phyloP scores from a whole-genome alignment of 1,140 invertebrate genomes.

The Drosophila asahinai region DNA sequence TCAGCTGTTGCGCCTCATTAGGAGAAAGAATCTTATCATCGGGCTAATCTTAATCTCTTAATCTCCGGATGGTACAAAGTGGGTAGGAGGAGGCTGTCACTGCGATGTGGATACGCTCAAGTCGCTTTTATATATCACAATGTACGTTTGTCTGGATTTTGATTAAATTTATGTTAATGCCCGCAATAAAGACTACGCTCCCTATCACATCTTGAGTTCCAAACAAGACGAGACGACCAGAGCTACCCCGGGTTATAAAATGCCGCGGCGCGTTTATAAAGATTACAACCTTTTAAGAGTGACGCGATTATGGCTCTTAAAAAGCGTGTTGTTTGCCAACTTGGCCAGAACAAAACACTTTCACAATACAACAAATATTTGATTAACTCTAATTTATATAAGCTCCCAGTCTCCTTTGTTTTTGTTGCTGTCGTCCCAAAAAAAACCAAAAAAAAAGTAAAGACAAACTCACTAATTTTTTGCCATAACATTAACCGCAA shows the following conservation, averaged over 20 bases:
- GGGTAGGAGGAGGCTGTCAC: not conserved
- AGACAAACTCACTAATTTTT: slow-evolving; percentile 60
- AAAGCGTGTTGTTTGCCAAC: slow-evolving; percentile 47
- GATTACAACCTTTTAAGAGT: slow-evolving; percentile 45
- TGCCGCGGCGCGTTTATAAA: slow-evolving; percentile 48
- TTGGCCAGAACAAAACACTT: slow-evolving; percentile 41
- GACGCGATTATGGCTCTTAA: slow-evolving; percentile 26
- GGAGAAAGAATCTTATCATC: slow-evolving; percentile 29
- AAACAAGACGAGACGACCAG: slow-evolving; percentile 11
- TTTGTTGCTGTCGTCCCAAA: slow-evolving; percentile 17
- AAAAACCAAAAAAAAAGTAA: slow-evolving; percentile 10
- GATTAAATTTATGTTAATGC: slow-evolving; percentile 81
- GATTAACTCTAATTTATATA: slow-evolving; percentile 28
- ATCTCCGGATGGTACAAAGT: slow-evolving; percentile 33
- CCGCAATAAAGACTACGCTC: slow-evolving; percentile 56
- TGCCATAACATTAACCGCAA: slow-evolving; percentile 47
- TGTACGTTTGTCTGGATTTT: slow-evolving; percentile 54
- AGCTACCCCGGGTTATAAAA: slow-evolving; percentile 39
- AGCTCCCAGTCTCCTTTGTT: not conserved
- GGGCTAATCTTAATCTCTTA: slow-evolving; percentile 56
- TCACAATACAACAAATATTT: slow-evolving; percentile 54
- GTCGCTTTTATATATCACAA: slow-evolving; percentile 40
- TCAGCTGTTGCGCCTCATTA: slow-evolving; percentile 34
- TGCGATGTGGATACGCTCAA: slow-evolving; percentile 25
- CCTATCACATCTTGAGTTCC: slow-evolving; percentile 27